A percentile compares a stretch with the other conserved stretches of the same genome.
Conservation (phyloP, 1,140 invertebrate species). For the Subanguina moxae region DNA sequence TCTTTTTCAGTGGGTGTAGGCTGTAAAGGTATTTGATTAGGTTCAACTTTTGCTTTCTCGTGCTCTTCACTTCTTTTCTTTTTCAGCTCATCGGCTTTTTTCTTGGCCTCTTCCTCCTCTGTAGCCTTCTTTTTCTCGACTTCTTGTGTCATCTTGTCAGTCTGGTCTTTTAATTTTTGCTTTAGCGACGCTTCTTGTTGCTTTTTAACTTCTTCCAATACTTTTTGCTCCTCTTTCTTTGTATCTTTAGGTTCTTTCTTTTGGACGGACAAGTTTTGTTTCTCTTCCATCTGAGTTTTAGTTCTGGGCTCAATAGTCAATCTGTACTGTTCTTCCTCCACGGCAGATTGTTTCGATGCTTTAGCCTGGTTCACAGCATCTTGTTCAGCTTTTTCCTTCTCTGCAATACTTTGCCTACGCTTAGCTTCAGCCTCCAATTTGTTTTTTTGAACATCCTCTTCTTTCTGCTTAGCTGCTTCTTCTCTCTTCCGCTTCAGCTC, state of each 20-base stretch:
- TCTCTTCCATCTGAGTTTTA: background rate
- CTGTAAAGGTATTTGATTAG: background rate
- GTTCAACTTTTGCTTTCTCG: conserved; percentile 4
- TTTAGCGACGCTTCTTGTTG: background rate
- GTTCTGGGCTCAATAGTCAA: conserved; percentile 14
- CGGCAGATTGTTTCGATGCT: background rate
- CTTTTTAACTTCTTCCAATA: background rate
- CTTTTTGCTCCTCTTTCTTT: conserved; percentile 4
- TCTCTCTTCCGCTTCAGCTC: conserved; percentile 14
- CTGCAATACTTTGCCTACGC: background rate
- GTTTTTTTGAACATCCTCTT: conserved; percentile 14
- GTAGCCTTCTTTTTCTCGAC: conserved; percentile 11
- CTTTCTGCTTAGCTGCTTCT: conserved; percentile 10
- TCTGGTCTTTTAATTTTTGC: background rate
- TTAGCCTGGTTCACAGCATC: conserved; percentile 7
- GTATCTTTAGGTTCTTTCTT: conserved; percentile 13
- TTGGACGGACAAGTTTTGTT: background rate
- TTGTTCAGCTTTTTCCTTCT: background rate
- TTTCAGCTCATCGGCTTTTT: background rate
- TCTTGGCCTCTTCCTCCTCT: conserved; percentile 16
- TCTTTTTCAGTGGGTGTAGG: conserved; percentile 7
- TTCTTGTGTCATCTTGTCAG: conserved; percentile 16
- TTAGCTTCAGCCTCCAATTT: conserved; percentile 11
- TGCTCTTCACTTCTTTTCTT: background rate
- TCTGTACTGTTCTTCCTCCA: background rate